Evolutionary conservation across 2,888 invertebrate species (phyloP).

Genomic region (Ypsolopha sequella): DNA sequence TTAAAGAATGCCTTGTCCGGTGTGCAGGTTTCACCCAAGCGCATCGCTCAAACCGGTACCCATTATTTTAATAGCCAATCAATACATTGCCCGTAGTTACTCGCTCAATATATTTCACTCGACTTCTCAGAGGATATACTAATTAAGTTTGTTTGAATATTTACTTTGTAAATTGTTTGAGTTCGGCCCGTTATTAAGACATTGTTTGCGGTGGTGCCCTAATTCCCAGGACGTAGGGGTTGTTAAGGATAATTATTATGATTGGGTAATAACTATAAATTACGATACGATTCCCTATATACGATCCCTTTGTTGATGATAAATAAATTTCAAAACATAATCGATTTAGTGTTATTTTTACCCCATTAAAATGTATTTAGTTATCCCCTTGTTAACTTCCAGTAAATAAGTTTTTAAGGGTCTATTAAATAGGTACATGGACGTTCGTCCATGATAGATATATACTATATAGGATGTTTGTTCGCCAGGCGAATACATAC

Average conservation of each 20-base stretch:
- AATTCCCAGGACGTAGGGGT: slow-evolving; percentile 4
- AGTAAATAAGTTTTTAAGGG: too few species aligned
- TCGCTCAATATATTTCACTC: slow-evolving; percentile 41
- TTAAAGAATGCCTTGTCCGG: slow-evolving; percentile 38
- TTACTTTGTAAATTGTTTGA: slow-evolving; percentile 59
- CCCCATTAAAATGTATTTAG: slow-evolving; percentile 7
- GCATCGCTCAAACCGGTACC: slow-evolving; percentile 42
- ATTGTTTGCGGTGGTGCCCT: slow-evolving; percentile 3
- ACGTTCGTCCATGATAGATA: too few species aligned
- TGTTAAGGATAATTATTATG: slow-evolving; percentile 17
- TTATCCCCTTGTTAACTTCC: not conserved
- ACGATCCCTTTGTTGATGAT: not conserved
- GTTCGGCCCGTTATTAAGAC: slow-evolving; percentile 49
- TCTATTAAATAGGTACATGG: too few species aligned
- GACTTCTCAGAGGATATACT: slow-evolving; percentile 37
- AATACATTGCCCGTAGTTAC: slow-evolving; percentile 50
- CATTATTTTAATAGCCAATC: slow-evolving; percentile 61
- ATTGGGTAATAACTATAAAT: slow-evolving; percentile 4
- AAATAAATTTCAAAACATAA: slow-evolving; percentile 1
- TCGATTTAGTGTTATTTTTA: slow-evolving; percentile 4
- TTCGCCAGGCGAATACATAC: too few species aligned
- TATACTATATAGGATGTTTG: too few species aligned
- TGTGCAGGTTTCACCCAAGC: slow-evolving; percentile 30
- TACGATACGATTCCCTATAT: not conserved
- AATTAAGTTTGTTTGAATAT: slow-evolving; percentile 62